A percentile compares a stretch with the other conserved stretches of the same genome.
These are phyloP conservation scores for Platichthys flesus DNA, from an alignment of 2,113 vertebrate species.

Conservation along the genomic window DNA sequence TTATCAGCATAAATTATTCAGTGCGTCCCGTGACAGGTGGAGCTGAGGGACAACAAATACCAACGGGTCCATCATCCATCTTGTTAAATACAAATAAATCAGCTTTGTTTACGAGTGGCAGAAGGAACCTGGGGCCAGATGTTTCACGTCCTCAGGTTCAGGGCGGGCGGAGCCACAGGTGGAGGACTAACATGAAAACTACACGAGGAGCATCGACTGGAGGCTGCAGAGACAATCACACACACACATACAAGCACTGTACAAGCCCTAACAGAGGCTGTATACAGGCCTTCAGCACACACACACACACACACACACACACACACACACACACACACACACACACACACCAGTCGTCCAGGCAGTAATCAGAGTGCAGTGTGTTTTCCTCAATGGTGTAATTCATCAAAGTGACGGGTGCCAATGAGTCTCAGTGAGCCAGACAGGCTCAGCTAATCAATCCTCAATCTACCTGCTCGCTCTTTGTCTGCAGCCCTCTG, in stretches of 20 bases:
- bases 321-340: constrained; percentile 29
- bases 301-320: constrained; percentile 2
- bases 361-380: constrained; percentile 74
- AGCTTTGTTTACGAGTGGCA: constrained; percentile 33
- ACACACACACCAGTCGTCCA: constrained; percentile 29
- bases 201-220: constrained; percentile 27
- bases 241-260: not conserved
- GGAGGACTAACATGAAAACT: constrained; percentile 54
- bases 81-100: constrained; percentile 69
- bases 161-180: not conserved
- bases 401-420: constrained; percentile 79
- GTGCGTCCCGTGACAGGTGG: constrained; percentile 25
- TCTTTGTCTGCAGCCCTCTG: constrained; percentile 52
- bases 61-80: constrained; percentile 47
- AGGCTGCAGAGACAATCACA: constrained; percentile 21
- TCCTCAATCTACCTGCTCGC: constrained; percentile 73
- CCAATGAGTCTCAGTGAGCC: constrained; percentile 73
- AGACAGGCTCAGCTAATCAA: constrained; percentile 71
- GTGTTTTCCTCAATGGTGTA: constrained; percentile 71
- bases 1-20: constrained; percentile 51
- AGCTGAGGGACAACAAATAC: constrained; percentile 36
- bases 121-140: constrained; percentile 60
- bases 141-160: constrained; percentile 27
- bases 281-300: constrained; percentile 12
- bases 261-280: not conserved